Evolutionary conservation across 2,797 vertebrate species (phyloP).

Genomic region (Hylomyscus alleni): DNA sequence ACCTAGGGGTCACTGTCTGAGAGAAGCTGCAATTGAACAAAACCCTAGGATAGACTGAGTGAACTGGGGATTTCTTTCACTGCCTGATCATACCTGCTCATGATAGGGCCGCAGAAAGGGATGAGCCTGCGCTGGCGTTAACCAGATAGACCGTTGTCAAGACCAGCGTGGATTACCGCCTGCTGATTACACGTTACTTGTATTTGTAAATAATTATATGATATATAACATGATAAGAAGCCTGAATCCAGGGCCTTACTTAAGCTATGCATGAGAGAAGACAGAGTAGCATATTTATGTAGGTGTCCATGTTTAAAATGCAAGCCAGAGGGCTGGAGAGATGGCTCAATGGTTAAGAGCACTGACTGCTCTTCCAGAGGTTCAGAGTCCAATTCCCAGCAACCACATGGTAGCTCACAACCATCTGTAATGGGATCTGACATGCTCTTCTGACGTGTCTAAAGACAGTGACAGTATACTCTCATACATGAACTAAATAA

Average conservation of each 20-base stretch:
- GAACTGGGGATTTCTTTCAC: not conserved
- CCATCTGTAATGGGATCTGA: no score
- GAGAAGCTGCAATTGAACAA: not conserved
- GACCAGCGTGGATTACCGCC: not conserved
- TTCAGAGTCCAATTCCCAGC: no score
- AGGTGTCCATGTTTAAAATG: slow-evolving; percentile 34
- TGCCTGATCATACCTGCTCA: not conserved
- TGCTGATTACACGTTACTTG: slow-evolving; percentile 27
- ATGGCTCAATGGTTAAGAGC: no score
- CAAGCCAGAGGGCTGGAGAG: not conserved
- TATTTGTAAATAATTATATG: slow-evolving; percentile 44
- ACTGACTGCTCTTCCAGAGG: no score
- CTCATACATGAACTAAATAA: no score
- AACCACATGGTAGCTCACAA: no score
- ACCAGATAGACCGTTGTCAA: not conserved
- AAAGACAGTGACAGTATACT: no score
- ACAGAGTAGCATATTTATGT: slow-evolving; percentile 10
- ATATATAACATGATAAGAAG: not conserved
- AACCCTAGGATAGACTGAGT: not conserved
- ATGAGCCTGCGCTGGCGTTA: not conserved
- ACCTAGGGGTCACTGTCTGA: not conserved
- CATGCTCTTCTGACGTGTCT: no score
- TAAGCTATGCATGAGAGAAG: not conserved
- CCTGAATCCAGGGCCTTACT: not conserved
- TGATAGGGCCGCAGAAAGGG: not conserved